phyloP scores from a whole-genome alignment of 2,797 vertebrate genomes.

The Ctenopoma multispine region DNA sequence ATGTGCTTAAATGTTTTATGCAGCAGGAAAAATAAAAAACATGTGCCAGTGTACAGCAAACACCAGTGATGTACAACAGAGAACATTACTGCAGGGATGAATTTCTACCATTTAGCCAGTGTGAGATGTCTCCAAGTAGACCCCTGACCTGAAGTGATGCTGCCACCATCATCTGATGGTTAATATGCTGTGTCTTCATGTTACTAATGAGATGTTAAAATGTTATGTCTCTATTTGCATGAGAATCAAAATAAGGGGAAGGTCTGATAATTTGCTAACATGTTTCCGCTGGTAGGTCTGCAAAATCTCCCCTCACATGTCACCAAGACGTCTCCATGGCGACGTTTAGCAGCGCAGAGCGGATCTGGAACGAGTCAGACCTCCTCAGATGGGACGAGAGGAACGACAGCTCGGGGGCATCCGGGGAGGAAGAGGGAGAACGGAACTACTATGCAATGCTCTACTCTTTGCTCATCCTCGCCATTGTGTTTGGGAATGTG shows the following conservation, averaged over 20 bases:
- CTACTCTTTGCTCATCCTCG: conserved; percentile 91
- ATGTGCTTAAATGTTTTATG: conserved; percentile 24
- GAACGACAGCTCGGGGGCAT: conserved; percentile 69
- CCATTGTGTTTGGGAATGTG: conserved; percentile 93
- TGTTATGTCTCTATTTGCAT: conserved; percentile 11
- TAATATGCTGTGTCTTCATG: conserved; percentile 18
- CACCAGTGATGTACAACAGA: conserved; percentile 5
- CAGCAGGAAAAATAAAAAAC: conserved; percentile 23
- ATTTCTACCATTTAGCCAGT: conserved; percentile 31
- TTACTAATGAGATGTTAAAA: conserved; percentile 30
- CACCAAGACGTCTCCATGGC: conserved; percentile 82
- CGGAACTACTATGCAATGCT: conserved; percentile 90
- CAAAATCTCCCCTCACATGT: conserved; percentile 72
- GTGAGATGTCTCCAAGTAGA: conserved; percentile 30
- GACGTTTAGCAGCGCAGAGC: conserved; percentile 81
- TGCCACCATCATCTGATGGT: not conserved
- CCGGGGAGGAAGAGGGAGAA: conserved; percentile 51
- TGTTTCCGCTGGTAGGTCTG: conserved; percentile 57
- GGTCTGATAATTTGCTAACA: conserved; percentile 10
- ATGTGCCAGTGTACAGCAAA: not conserved
- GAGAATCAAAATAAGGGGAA: not conserved
- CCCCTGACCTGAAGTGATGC: conserved; percentile 30
- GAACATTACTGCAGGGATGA: conserved; percentile 22
- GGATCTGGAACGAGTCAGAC: conserved; percentile 83
- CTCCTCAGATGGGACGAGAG: conserved; percentile 66